Evolutionary conservation across 2,113 vertebrate genomes (phyloP), one percentile per base, ranked within the genome.

Genomic region (Hippocampus mohnikei): DNA sequence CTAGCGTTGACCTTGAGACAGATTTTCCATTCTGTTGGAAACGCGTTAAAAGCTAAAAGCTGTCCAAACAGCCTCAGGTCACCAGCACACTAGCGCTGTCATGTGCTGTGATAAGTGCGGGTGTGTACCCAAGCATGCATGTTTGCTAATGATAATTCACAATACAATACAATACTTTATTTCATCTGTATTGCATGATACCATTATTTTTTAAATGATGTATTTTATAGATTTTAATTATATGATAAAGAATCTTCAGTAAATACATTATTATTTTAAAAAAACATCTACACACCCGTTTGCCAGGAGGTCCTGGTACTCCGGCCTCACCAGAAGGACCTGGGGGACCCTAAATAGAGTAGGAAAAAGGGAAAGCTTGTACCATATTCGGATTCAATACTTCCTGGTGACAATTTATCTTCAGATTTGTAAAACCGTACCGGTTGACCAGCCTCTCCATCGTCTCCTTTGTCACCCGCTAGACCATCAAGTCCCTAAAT

Each of bases 301-400:
- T 98, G 71, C 97, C 97, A 77, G 97, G 97, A 80, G 96, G 95
- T 74, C 97, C 97, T 64, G 97, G 97, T 81, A 96, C 95, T 27
- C 97, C 97, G 70, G 97, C 95, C 91, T 99, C 97, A 80, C 97
- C 97, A 74, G 97, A 99, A 77, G 97, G 96, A 81, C 97, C 97
- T 67, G 96, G 64, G 63, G 97, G 97, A 81, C 97, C 97, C 97
- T 99, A 80, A 83, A 76, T 12, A 46, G 64, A 59, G 88, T 80
- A 67, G 81, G 20, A 68, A 76, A 73, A 73, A 44, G 33, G 2
- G 21, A 76, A 33, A 40, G 25, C 29, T 46, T 50, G 44, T 63
- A 27, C 16, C 25, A 79, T 66, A 56, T 71, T 64, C 20, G 73
- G 23, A 50, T 37, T 2, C 10, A 21, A 37, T 20, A 52, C 46